Conservation (phyloP, 2,797 vertebrate genomes). For the Aldrovandia affinis region DNA sequence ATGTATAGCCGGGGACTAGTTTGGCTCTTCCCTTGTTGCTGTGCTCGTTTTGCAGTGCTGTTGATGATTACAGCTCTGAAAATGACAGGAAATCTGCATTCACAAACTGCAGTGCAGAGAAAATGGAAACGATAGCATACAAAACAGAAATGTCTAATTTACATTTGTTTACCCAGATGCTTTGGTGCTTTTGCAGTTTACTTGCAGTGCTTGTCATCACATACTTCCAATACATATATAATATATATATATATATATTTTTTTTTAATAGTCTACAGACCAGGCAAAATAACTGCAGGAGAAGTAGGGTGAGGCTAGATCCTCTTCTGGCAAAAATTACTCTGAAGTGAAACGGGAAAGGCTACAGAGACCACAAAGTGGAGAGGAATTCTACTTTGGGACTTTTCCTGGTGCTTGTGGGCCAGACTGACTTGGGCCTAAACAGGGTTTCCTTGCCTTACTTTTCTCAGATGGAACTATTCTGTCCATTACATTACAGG, state of each 20-base stretch:
- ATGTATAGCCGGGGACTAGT: background rate
- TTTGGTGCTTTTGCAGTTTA: background rate
- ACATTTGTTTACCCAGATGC: background rate
- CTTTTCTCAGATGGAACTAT: too few species aligned
- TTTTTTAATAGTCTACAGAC: too few species aligned
- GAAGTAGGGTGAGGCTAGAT: background rate
- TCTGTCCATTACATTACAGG: background rate
- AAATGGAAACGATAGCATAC: background rate
- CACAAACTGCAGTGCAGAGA: background rate
- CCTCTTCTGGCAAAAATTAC: background rate
- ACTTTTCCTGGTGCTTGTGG: too few species aligned
- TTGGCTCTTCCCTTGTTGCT: background rate
- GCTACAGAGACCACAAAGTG: background rate
- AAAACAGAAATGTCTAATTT: background rate
- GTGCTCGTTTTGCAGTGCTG: background rate
- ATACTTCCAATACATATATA: background rate
- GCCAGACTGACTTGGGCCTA: background rate
- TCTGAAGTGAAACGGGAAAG: background rate
- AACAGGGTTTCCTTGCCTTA: background rate
- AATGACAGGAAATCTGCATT: background rate
- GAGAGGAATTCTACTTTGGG: background rate
- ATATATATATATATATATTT: background rate
- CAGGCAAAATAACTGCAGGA: background rate
- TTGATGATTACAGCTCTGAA: background rate
- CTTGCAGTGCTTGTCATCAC: background rate